These are phyloP conservation scores for Piprites chloris DNA, from an alignment of 2,113 vertebrate genomes.

Conservation along the genomic window DNA sequence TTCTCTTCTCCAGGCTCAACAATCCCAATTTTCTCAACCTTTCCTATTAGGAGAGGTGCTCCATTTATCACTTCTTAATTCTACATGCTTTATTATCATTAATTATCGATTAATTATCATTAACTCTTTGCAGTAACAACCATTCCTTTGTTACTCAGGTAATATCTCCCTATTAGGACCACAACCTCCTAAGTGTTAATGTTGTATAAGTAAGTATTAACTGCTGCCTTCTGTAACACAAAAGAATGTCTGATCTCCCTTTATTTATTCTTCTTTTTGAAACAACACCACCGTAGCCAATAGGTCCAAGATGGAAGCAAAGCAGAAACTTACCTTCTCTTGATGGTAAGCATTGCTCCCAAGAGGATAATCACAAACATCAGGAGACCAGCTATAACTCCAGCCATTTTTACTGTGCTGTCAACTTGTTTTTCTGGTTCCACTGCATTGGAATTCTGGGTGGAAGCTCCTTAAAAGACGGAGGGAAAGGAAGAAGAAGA, in stretches of 20 bases:
- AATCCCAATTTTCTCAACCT: background rate
- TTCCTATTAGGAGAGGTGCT: background rate
- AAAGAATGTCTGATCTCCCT: background rate
- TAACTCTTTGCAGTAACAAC: background rate
- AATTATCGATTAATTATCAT: no score
- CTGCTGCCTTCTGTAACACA: background rate
- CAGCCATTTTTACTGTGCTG: slow-evolving; percentile 93
- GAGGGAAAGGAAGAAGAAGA: slow-evolving; percentile 17
- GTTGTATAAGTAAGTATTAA: fast-evolving
- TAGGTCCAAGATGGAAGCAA: background rate
- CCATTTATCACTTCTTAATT: background rate
- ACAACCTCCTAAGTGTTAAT: background rate
- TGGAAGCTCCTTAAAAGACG: slow-evolving; percentile 85
- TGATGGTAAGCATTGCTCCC: slow-evolving; percentile 93
- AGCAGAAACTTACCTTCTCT: slow-evolving; percentile 87
- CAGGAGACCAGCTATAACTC: slow-evolving; percentile 92
- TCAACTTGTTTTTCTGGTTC: slow-evolving; percentile 97
- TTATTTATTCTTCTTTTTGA: background rate
- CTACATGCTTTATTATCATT: background rate
- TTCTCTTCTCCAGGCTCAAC: background rate
- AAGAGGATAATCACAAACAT: slow-evolving; percentile 97
- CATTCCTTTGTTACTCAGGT: background rate
- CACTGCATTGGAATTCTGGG: slow-evolving; percentile 92
- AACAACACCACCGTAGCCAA: background rate
- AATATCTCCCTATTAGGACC: background rate